phyloP scores from a whole-genome alignment of 2,888 invertebrate species.

The Tetranychus piercei region DNA sequence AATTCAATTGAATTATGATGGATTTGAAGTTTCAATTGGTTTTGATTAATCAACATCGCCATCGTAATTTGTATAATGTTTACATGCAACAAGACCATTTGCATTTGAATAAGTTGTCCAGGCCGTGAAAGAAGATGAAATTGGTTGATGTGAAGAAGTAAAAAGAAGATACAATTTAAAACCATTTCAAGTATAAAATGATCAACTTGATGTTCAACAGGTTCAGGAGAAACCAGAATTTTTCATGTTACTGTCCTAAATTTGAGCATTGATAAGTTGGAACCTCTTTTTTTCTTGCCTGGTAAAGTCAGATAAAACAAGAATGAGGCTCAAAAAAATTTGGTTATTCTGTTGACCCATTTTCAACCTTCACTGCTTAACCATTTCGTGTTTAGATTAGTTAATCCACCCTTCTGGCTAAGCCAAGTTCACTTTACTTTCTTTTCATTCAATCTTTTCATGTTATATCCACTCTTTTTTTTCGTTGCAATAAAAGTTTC shows the following conservation, averaged over 20 bases:
- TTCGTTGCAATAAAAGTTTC: background rate
- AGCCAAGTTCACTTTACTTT: background rate
- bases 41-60: too few species aligned
- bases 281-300: background rate
- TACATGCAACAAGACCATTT: too few species aligned
- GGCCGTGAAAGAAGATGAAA: too few species aligned
- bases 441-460: too few species aligned
- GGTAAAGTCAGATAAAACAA: background rate
- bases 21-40: too few species aligned
- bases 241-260: background rate
- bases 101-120: too few species aligned
- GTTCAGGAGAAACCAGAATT: background rate
- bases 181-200: background rate
- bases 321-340: background rate
- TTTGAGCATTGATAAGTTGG: too few species aligned
- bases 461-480: background rate
- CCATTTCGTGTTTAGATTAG: background rate
- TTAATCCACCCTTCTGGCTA: background rate
- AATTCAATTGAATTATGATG: too few species aligned
- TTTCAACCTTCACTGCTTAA: background rate
- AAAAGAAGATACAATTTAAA: too few species aligned
- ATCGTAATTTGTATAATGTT: too few species aligned
- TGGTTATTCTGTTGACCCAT: background rate
- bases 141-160: too few species aligned
- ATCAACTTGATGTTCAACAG: background rate